These are phyloP conservation scores for Megalurothrips usitatus DNA, from an alignment of 2,888 invertebrate species.

Conservation along the genomic window DNA sequence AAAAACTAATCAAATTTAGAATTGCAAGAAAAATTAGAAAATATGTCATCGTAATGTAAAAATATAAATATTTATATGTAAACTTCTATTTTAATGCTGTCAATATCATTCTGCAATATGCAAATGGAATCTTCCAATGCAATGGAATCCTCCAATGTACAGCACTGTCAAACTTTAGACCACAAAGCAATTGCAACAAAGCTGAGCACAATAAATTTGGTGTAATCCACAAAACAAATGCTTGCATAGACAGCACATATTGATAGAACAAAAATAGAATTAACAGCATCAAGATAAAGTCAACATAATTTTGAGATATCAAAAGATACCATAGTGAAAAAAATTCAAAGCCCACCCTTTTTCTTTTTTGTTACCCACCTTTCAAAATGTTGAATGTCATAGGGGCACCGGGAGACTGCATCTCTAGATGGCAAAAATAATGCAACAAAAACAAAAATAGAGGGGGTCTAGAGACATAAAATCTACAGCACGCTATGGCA, in stretches of 20 bases:
- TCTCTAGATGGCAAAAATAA: slow-evolving; percentile 63
- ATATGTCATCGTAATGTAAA: not conserved
- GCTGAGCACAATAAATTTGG: too few relatives aligned
- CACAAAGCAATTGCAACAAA: not conserved
- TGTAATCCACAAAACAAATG: too few relatives aligned
- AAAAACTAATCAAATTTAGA: not conserved
- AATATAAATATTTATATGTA: not conserved
- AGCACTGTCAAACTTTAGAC: too few relatives aligned
- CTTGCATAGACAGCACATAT: too few relatives aligned
- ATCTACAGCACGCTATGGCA: slow-evolving; percentile 46
- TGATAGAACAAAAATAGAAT: not conserved
- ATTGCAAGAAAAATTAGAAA: not conserved
- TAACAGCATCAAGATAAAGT: not conserved
- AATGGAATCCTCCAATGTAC: too few relatives aligned
- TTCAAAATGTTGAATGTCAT: slow-evolving; percentile 83
- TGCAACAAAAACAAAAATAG: slow-evolving; percentile 53
- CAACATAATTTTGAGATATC: not conserved
- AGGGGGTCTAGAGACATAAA: slow-evolving; percentile 22
- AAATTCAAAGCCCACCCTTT: slow-evolving; percentile 25
- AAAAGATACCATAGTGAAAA: slow-evolving; percentile 16
- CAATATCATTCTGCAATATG: not conserved
- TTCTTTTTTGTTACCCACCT: slow-evolving; percentile 54
- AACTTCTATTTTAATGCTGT: not conserved
- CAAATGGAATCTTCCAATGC: too few relatives aligned
- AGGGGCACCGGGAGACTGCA: slow-evolving; percentile 74